Evolutionary conservation across 2,888 invertebrate species (phyloP).

Genomic region (Xylophagus ater): DNA sequence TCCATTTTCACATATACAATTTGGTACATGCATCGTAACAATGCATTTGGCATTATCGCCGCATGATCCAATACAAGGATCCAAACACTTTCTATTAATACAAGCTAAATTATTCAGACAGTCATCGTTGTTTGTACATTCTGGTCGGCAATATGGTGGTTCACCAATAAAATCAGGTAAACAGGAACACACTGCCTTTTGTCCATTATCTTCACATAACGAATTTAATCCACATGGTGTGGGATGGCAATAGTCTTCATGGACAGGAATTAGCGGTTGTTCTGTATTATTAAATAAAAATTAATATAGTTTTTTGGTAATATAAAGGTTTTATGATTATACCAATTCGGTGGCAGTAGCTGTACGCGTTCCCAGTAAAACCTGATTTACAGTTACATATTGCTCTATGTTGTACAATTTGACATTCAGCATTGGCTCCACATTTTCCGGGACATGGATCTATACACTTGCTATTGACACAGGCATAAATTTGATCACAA

Average conservation of each 20-base stretch:
- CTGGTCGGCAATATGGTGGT: constrained; percentile 61
- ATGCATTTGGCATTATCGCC: constrained; percentile 64
- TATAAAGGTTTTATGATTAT: too few relatives aligned
- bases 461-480: constrained; percentile 59
- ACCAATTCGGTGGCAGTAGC: constrained; percentile 43
- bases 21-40: constrained; percentile 63
- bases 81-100: constrained; percentile 57
- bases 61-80: constrained; percentile 69
- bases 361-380: constrained; percentile 64
- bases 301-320: too few relatives aligned
- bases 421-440: constrained; percentile 56
- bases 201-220: constrained; percentile 51
- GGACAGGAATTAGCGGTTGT: constrained; percentile 26
- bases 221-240: constrained; percentile 69
- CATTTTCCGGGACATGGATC: constrained; percentile 68
- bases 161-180: constrained; percentile 56
- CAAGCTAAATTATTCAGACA: constrained; percentile 57
- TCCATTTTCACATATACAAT: constrained; percentile 55
- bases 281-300: too few relatives aligned
- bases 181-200: constrained; percentile 55
- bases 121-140: constrained; percentile 60
- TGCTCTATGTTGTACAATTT: constrained; percentile 66
- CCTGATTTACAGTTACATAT: constrained; percentile 59
- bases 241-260: constrained; percentile 54
- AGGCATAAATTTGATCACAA: constrained; percentile 54